Percentiles rank a stretch among this genome's conserved stretches.
These are phyloP conservation scores for Drosophila austrosaltans DNA, from an alignment of 2,888 invertebrate species.

Conservation along the genomic window DNA sequence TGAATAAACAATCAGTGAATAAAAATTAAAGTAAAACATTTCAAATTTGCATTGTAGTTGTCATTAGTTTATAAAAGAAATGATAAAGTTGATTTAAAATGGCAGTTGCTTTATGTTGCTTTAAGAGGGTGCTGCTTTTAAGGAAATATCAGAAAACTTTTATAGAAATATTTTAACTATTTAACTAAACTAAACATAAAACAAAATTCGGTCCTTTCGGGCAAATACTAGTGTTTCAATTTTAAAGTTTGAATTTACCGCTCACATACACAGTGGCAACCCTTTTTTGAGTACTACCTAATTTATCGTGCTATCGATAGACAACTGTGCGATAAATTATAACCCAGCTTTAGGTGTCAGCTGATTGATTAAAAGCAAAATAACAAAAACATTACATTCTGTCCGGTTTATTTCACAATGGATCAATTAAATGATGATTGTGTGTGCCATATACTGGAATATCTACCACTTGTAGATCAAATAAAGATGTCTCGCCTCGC, in stretches of 20 bases:
- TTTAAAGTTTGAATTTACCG: not conserved
- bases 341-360: not conserved
- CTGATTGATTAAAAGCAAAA: conserved; percentile 5
- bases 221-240: too few species aligned
- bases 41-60: conserved; percentile 32
- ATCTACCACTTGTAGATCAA: conserved; percentile 55
- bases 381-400: conserved; percentile 9
- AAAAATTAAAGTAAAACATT: conserved; percentile 38
- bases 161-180: not conserved
- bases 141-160: not conserved
- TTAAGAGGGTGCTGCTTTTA: too few species aligned
- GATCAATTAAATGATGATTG: conserved; percentile 64
- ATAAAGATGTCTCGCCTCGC: conserved; percentile 64
- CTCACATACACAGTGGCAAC: not conserved
- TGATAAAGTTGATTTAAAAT: not conserved
- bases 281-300: not conserved
- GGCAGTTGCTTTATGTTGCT: too few species aligned
- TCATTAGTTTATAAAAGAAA: not conserved
- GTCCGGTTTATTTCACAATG: conserved; percentile 30
- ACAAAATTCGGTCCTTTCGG: too few species aligned
- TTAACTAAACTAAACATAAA: too few species aligned
- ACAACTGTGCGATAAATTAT: not conserved
- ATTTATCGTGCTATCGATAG: not conserved
- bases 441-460: conserved; percentile 59
- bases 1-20: conserved; percentile 38